These are phyloP conservation scores for Gasteruption jaculator DNA, from an alignment of 2,888 invertebrate species.

Conservation along the genomic window DNA sequence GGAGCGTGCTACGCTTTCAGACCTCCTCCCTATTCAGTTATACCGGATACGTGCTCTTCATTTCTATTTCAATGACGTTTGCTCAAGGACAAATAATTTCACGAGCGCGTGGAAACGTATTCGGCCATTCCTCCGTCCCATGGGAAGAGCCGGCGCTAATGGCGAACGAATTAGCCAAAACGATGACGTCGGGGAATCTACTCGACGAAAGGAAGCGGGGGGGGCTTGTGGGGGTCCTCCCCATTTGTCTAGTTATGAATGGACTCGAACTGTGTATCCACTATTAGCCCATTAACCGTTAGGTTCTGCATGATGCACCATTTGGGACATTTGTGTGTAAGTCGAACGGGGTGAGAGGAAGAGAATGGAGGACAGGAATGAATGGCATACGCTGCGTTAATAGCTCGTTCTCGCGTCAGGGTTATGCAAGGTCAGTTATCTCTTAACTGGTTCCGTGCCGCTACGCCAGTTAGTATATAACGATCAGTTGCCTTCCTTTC, in stretches of 20 bases:
- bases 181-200: too few species aligned
- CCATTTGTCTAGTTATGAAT: constrained; percentile 33
- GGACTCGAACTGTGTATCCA: constrained; percentile 29
- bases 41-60: too few species aligned
- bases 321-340: constrained; percentile 19
- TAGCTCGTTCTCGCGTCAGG: constrained; percentile 16
- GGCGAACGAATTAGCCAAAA: too few species aligned
- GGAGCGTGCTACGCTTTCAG: constrained; percentile 30
- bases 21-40: constrained; percentile 16
- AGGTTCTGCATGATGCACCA: constrained; percentile 24
- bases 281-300: constrained; percentile 35
- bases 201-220: constrained; percentile 17
- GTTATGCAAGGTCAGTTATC: constrained; percentile 1
- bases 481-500: too few species aligned
- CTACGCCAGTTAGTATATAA: constrained; percentile 9
- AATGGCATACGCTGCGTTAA: background rate
- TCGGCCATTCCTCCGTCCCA: too few species aligned
- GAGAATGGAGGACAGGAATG: constrained; percentile 5
- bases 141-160: too few species aligned
- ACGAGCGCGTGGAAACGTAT: too few species aligned
- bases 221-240: constrained; percentile 14
- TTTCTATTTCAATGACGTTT: too few species aligned
- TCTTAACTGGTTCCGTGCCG: constrained; percentile 14
- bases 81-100: too few species aligned
- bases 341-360: background rate